Evolutionary conservation across 2,888 invertebrate species (phyloP), one percentile per base, ranked within the genome.

Genomic region (Trisateles emortualis): DNA sequence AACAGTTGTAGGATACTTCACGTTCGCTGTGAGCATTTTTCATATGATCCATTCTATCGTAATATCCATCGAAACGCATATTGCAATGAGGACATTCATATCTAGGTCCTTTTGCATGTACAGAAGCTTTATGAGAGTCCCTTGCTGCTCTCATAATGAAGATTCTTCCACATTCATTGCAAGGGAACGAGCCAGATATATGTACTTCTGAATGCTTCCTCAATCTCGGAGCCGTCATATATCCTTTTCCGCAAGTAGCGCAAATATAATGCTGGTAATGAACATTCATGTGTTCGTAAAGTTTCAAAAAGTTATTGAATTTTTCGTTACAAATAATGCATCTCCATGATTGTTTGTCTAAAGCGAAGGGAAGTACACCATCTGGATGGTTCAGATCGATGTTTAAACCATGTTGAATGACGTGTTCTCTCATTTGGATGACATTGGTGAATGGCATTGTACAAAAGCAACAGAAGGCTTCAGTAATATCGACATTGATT

Each of bases 181-280:
- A 92, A 0, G 90, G 83, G 47, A 91, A 92, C 0, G 85, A 82
- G 0, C 92, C 92, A 1, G 83, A 81, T 16, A 88, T 79, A 38
- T 92, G 92, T 0, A 88, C 85, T 67, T 90, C 90, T 0, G 87
- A 84, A 68, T 92, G 92, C 62, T 90, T 91, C n/a, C 90, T 81
- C 46, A 92, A 50, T 14, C 92, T 78, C 0, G 83, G 83, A 1
- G 86, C 88, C 0, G 92, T 89, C 90, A 91, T 90, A 49, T 85
- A 92, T 0, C 90, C 92, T 59, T 92, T 92, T 0, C 92, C 92
- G 50, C 92, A 92, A 2, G 79, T 88, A 0, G 89, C 79, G 57
- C 92, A 92, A 36, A 92, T 91, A 17, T 90, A 90, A 65, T 91
- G 86, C 56, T 92, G 91, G 26, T 92, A 92, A 55, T 92, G 92